Evolutionary conservation across 2,888 invertebrate genomes (phyloP), one percentile per base, ranked within the genome.

Genomic region (Microchrysa polita): DNA sequence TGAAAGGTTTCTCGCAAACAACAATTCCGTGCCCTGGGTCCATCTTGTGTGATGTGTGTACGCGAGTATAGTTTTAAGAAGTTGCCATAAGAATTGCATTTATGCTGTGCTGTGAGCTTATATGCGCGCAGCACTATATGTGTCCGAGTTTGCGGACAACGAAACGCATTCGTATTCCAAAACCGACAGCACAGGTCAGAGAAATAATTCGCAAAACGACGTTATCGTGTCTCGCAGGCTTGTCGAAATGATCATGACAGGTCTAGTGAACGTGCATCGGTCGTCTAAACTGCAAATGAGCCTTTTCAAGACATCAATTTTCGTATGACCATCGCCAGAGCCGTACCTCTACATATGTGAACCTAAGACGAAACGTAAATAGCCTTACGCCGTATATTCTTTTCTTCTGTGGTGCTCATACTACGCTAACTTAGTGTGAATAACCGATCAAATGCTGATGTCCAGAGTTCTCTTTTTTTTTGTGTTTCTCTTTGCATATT

Each of bases 201-300:
- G 65, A 65, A 65, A 65, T 65, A 69, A 69, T 69, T 69, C 55
- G 69, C 42, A 55, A 69, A 69, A 40, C 55, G 69, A 40, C 55
- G 69, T 55, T 69, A 69, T 69, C 69, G 55, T 69, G 69, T 69
- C 69, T 69, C 55, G 55, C 27, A 55, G 69, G 55, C 55, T 69
- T 69, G 69, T 53, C 69, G 69, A 69, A 69, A 69, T 57, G 53
- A 53, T 69, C 69, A 69, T 69, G 69, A 69, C 69, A 69, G 69
- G 69, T 55, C 53, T 69, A 55, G 57, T 69, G 55, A 55, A 69
- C 55, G 69, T 57, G 65, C 65, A 65, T 44, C 42, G 69, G 55
- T 69, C 40, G 55, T 44, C 53, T 18, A 67, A 67, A 67, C 67
- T 52, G 67, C 67, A 67, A 67, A 67, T 67, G 67, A 67, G 67